phyloP scores from a whole-genome alignment of 2,888 invertebrate genomes.

The Sphaerophoria taeniata region DNA sequence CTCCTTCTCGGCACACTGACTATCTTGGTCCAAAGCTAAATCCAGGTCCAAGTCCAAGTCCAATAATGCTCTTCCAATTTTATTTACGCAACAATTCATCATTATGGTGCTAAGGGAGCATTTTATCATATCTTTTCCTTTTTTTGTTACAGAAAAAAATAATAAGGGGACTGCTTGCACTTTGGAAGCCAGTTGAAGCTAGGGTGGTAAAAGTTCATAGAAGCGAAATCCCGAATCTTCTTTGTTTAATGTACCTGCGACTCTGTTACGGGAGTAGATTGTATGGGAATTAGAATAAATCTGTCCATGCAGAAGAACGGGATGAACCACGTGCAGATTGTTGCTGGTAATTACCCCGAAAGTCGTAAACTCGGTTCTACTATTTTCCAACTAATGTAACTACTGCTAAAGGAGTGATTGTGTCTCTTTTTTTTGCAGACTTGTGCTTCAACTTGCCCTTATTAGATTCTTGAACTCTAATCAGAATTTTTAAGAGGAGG shows the following conservation, averaged over 20 bases:
- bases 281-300: neutral
- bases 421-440: slow-evolving; percentile 23
- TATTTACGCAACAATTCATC: slow-evolving; percentile 72
- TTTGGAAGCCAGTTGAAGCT: slow-evolving; percentile 9
- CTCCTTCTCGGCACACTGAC: no score
- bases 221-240: slow-evolving; percentile 41
- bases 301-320: no score
- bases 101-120: slow-evolving; percentile 54
- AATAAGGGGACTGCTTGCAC: neutral
- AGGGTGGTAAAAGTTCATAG: slow-evolving; percentile 47
- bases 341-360: slow-evolving; percentile 69
- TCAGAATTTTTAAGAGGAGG: no score
- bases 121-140: slow-evolving; percentile 56
- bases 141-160: slow-evolving; percentile 13
- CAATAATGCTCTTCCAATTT: slow-evolving; percentile 46
- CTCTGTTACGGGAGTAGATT: neutral
- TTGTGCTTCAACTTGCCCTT: no score
- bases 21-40: neutral
- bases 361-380: slow-evolving; percentile 52
- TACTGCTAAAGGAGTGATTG: slow-evolving; percentile 36
- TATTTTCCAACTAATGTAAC: neutral
- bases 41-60: slow-evolving; percentile 34
- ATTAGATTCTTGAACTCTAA: slow-evolving; percentile 13
- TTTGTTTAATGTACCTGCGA: slow-evolving; percentile 51
- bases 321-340: slow-evolving; percentile 69